Evolutionary conservation across 2,113 vertebrate species (phyloP).

Genomic region (Promerops cafer): DNA sequence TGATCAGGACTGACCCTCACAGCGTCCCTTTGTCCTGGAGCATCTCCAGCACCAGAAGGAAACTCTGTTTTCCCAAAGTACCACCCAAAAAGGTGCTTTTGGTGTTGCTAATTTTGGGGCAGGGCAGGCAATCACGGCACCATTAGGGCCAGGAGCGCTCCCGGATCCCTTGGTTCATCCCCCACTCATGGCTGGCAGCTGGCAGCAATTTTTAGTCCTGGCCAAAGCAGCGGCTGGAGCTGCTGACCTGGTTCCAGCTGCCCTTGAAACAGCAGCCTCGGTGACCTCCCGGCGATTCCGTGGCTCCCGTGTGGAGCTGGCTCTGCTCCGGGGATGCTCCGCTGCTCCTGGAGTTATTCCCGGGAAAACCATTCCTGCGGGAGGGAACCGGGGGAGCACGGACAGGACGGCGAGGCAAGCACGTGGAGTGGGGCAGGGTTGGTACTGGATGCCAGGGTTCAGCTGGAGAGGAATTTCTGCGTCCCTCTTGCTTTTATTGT

Average conservation of each 20-base stretch:
- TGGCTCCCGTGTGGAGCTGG: background rate
- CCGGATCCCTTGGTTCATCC: background rate
- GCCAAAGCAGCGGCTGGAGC: background rate
- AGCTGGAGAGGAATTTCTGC: background rate
- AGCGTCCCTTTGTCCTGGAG: background rate
- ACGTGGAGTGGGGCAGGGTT: fast-evolving
- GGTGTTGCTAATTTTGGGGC: too few species aligned
- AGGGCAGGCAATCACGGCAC: background rate
- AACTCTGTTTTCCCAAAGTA: background rate
- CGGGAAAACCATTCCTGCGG: background rate
- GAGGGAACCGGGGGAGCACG: background rate
- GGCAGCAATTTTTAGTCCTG: background rate
- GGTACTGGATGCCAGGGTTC: background rate
- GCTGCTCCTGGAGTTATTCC: background rate
- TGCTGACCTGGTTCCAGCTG: background rate
- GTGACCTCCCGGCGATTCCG: background rate
- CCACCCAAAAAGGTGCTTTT: background rate
- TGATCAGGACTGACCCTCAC: background rate
- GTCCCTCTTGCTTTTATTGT: background rate
- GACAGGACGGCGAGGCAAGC: background rate
- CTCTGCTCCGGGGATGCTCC: background rate
- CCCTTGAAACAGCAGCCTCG: background rate
- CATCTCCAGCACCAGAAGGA: background rate
- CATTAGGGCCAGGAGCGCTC: background rate
- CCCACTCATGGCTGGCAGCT: background rate